Evolutionary conservation across 2,888 invertebrate species (phyloP), one percentile per base, ranked within the genome.

Genomic region (Campoletis raptor): DNA sequence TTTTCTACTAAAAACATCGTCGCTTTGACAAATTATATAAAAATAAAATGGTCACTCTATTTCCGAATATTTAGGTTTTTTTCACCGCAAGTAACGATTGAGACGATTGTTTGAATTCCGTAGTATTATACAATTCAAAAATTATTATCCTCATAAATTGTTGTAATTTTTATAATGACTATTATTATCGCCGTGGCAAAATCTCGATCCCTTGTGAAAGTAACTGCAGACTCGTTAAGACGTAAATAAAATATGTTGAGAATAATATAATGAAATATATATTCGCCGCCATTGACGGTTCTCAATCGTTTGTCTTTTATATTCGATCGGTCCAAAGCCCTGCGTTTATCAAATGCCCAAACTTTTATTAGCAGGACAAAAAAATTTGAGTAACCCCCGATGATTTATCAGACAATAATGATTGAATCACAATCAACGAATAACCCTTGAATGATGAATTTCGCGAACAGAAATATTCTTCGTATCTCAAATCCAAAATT

Each of bases 121-220:
- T 5, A 15, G 6, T 61, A 12, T 24, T 61, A 7, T 1, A 30
- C 2, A 15, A 30, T 24, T 61, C 7, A 21, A 61, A 54, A 30
- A 61, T 61, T 6, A 61, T 61, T 61, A 30, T 15, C 12, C 0
- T 15, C 61, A 30, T 30, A 9, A 4, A 61, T 61, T 6, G 21
- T 30, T 12, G 5, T 12, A 2, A 24, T 57, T 57, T 57, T 57
- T 24, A 0, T 57, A 2, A 57, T 57, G 10, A 57, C 21, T 24
- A 37, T 54, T 57, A 85, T 82, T 88, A 82, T 83, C 79, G 81
- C 80, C 81, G 67, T 82, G 69, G 69, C 64, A 42, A 24, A 84
- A 79, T 73, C 85, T 82, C 80, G 86, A 86, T 77, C 72, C 77
- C 67, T 83, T 67, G 54, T 48, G 45, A 57, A 85, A 77, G 77